Percentiles rank a stretch among this genome's conserved stretches.
These are phyloP conservation scores for Acronicta alni DNA, from an alignment of 2,888 invertebrate species.

Conservation along the genomic window DNA sequence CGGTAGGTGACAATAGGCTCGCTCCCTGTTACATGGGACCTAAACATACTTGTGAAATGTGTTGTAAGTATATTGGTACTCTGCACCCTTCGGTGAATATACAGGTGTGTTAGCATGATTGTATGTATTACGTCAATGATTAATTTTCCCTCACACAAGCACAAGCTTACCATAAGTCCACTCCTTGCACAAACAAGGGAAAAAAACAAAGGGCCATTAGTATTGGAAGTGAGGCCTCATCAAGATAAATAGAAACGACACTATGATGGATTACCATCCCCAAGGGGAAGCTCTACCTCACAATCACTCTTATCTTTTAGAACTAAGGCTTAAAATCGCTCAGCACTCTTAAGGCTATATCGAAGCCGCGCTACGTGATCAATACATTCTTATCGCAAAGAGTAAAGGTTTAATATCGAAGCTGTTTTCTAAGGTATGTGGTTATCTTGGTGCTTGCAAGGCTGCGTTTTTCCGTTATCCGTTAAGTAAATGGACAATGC, in stretches of 20 bases:
- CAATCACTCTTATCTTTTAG: slow-evolving; percentile 54
- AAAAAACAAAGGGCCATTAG: slow-evolving; percentile 81
- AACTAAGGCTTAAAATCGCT: slow-evolving; percentile 60
- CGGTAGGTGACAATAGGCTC: too few species aligned
- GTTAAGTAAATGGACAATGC: slow-evolving; percentile 73
- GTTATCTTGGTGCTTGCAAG: slow-evolving; percentile 67
- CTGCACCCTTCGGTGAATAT: too few species aligned
- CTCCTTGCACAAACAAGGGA: slow-evolving; percentile 44
- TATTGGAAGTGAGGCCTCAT: slow-evolving; percentile 83
- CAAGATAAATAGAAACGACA: slow-evolving; percentile 88
- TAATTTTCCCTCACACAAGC: slow-evolving; percentile 25
- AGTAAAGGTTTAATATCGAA: slow-evolving; percentile 62
- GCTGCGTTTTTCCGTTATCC: slow-evolving; percentile 71
- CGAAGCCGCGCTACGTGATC: neutral
- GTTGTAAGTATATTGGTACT: too few species aligned
- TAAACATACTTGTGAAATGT: too few species aligned
- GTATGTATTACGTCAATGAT: slow-evolving; percentile 35
- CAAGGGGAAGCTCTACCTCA: slow-evolving; percentile 65
- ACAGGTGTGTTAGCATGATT: too few species aligned
- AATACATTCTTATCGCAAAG: slow-evolving; percentile 44
- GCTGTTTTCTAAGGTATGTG: slow-evolving; percentile 32
- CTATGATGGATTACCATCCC: slow-evolving; percentile 83
- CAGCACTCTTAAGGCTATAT: slow-evolving; percentile 1
- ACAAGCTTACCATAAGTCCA: slow-evolving; percentile 1
- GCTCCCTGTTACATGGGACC: too few species aligned